A percentile compares a stretch with the other conserved stretches of the same genome.
Evolutionary conservation across 2,888 invertebrate species (phyloP).

Genomic region (Ischnus inquisitorius): DNA sequence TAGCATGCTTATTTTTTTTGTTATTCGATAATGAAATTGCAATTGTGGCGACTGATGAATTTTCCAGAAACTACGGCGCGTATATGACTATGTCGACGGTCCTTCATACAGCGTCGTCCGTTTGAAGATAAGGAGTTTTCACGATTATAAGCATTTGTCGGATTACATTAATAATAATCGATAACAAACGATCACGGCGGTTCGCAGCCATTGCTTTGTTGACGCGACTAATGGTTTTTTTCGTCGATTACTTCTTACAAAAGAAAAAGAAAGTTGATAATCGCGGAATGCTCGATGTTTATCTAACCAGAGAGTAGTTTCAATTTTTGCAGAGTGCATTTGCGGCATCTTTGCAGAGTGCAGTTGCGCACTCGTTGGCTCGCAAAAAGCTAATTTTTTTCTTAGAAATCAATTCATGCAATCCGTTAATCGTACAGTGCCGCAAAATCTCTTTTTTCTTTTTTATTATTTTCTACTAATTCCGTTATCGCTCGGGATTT

Average conservation of each 20-base stretch:
- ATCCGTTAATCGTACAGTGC: too few relatives aligned
- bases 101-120: slow-evolving; percentile 79
- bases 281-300: too few relatives aligned
- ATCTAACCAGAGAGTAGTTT: too few relatives aligned
- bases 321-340: too few relatives aligned
- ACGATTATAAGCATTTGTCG: slow-evolving; percentile 38
- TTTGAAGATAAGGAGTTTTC: slow-evolving; percentile 76
- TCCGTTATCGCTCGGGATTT: too few relatives aligned
- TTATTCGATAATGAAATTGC: slow-evolving; percentile 38
- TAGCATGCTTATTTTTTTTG: not conserved
- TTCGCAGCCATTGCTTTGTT: not conserved
- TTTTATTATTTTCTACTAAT: too few relatives aligned
- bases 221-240: not conserved
- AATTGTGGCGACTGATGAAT: slow-evolving; percentile 70
- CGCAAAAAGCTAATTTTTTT: too few relatives aligned
- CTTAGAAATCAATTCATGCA: not conserved
- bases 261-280: too few relatives aligned
- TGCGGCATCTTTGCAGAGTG: too few relatives aligned
- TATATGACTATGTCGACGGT: slow-evolving; percentile 82
- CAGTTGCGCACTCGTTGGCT: too few relatives aligned
- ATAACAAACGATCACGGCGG: not conserved
- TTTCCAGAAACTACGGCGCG: slow-evolving; percentile 81
- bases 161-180: slow-evolving; percentile 28
- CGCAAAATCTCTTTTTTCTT: too few relatives aligned
- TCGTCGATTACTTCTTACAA: not conserved